These are phyloP conservation scores for Diaphora mendica DNA, from an alignment of 2,888 invertebrate genomes.

Conservation along the genomic window DNA sequence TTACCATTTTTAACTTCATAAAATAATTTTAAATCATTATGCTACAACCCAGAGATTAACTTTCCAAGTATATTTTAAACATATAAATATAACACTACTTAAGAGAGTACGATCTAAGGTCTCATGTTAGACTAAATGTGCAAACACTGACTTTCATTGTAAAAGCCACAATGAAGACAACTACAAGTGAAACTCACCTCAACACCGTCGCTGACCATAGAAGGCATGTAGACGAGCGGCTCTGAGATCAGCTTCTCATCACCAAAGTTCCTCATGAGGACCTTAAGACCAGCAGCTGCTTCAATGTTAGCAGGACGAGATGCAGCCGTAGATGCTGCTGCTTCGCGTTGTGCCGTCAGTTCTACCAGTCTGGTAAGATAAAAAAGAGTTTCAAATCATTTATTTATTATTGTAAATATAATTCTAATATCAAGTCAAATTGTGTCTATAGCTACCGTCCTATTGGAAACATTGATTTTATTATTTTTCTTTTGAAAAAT, in stretches of 20 bases:
- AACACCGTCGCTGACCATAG: conserved; percentile 80
- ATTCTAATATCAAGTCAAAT: not conserved
- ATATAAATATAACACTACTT: not conserved
- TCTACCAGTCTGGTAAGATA: conserved; percentile 75
- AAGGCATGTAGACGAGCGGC: conserved; percentile 84
- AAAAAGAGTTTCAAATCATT: not conserved
- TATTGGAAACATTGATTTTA: not conserved
- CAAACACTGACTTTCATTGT: not conserved
- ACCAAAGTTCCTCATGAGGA: conserved; percentile 87
- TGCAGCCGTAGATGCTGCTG: conserved; percentile 72
- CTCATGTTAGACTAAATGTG: not conserved
- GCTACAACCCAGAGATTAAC: not conserved
- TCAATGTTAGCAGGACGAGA: conserved; percentile 56
- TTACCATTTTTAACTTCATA: too few relatives aligned
- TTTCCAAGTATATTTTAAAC: not conserved
- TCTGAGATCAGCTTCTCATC: conserved; percentile 86
- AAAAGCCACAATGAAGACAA: not conserved
- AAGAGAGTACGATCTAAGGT: not conserved
- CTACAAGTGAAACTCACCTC: conserved; percentile 65
- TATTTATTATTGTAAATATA: not conserved
- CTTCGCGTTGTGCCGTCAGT: conserved; percentile 82
- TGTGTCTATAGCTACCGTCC: too few relatives aligned
- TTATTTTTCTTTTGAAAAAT: not conserved
- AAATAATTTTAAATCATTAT: not conserved
- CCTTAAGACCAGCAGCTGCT: conserved; percentile 80